phyloP scores from a whole-genome alignment of 2,797 vertebrate genomes.

The Phataginus tetradactyla region DNA sequence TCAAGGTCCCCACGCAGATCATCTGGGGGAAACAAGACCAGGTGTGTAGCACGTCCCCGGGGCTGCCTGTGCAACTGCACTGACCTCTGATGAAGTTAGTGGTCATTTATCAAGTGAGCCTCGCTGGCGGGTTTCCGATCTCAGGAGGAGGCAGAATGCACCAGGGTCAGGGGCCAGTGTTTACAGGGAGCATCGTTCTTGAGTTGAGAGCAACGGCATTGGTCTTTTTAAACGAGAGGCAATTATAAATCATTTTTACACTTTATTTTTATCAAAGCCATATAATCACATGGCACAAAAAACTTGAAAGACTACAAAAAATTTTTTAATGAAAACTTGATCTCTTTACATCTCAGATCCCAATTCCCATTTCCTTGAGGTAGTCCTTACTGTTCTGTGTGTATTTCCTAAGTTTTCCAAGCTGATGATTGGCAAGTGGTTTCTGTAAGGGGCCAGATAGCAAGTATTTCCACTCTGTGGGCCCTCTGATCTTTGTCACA shows the following conservation, averaged over 20 bases:
- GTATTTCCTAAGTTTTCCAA: background rate
- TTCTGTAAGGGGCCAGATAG: background rate
- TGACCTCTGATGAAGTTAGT: background rate
- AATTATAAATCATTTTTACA: background rate
- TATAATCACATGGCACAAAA: background rate
- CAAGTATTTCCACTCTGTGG: background rate
- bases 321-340: background rate
- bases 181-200: background rate
- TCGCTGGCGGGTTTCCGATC: background rate
- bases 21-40: slow-evolving; percentile 98
- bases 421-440: background rate
- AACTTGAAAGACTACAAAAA: background rate
- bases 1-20: slow-evolving; percentile 91
- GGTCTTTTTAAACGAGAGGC: background rate
- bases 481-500: background rate
- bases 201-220: background rate
- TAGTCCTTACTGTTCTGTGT: background rate
- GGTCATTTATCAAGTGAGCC: background rate
- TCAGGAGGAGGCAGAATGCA: background rate
- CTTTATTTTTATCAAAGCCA: background rate
- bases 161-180: background rate
- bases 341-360: background rate
- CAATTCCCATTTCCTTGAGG: background rate
- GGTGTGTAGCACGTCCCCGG: slow-evolving; percentile 83
- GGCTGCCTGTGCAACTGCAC: no score